These are phyloP conservation scores for Thyatira batis DNA, from an alignment of 2,888 invertebrate species.

Conservation along the genomic window DNA sequence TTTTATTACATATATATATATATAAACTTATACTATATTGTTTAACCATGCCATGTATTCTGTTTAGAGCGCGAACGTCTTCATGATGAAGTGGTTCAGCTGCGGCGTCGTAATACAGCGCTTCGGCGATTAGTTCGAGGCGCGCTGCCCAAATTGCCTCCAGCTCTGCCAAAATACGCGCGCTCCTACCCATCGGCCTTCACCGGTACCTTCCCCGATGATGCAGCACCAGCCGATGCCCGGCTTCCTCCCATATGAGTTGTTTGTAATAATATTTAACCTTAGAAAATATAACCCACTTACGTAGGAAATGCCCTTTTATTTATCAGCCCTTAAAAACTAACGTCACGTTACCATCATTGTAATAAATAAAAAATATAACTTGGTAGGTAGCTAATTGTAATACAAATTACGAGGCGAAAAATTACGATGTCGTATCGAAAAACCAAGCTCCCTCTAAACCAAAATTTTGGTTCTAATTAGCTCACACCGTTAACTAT, in stretches of 20 bases:
- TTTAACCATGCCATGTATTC: constrained; percentile 6
- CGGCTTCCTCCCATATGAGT: constrained; percentile 62
- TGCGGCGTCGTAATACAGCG: constrained; percentile 86
- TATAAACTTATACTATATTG: too few relatives aligned
- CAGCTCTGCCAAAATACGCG: constrained; percentile 36
- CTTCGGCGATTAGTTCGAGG: constrained; percentile 85
- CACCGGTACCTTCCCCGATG: constrained; percentile 49
- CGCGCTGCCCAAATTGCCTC: constrained; percentile 70
- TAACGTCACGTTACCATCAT: too few relatives aligned
- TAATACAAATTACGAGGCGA: too few relatives aligned
- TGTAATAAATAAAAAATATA: too few relatives aligned
- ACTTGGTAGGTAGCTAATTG: too few relatives aligned
- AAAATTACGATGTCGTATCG: too few relatives aligned
- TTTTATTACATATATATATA: too few relatives aligned
- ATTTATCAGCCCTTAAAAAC: too few relatives aligned
- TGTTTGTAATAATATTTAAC: not conserved
- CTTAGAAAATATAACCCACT: not conserved
- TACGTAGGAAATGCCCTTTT: not conserved
- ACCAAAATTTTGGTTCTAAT: too few relatives aligned
- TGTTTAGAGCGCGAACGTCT: constrained; percentile 84
- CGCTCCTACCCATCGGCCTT: constrained; percentile 39
- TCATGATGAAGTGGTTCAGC: constrained; percentile 84
- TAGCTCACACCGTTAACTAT: too few relatives aligned
- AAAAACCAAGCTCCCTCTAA: too few relatives aligned
- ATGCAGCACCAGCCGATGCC: constrained; percentile 31